A percentile compares a stretch with the other conserved stretches of the same genome.
Evolutionary conservation across 1,140 invertebrate species (phyloP).

Genomic region (Apis dorsata): DNA sequence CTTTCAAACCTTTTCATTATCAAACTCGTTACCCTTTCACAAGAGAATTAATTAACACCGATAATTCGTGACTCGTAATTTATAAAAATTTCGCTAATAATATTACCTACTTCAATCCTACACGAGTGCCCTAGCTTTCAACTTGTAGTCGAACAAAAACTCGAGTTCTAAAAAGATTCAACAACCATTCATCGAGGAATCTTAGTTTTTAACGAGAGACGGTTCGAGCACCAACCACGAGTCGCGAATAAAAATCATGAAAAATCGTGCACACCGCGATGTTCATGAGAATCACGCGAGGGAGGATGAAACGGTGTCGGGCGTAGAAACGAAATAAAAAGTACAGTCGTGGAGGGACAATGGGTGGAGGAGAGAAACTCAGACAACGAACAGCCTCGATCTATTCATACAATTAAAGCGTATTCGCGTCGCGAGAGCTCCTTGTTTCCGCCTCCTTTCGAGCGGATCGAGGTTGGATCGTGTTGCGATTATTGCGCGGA

Average conservation of each 20-base stretch:
- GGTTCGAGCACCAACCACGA: not conserved
- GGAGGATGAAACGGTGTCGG: not conserved
- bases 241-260: not conserved
- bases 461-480: slow-evolving; percentile 4
- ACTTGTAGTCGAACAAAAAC: not conserved
- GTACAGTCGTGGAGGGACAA: not conserved
- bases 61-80: too few species aligned
- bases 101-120: too few species aligned
- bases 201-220: not conserved
- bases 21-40: too few species aligned
- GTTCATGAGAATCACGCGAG: not conserved
- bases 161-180: not conserved
- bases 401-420: slow-evolving; percentile 38
- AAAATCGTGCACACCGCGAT: not conserved
- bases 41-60: too few species aligned
- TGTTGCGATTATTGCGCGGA: slow-evolving; percentile 34
- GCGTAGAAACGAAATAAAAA: not conserved
- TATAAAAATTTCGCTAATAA: too few species aligned
- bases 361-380: not conserved
- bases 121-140: too few species aligned
- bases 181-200: not conserved
- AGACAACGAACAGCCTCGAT: not conserved
- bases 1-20: too few species aligned
- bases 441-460: not conserved
- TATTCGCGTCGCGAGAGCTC: not conserved